Conservation (phyloP, 2,797 vertebrate species). For the Microctenopoma lineatum region DNA sequence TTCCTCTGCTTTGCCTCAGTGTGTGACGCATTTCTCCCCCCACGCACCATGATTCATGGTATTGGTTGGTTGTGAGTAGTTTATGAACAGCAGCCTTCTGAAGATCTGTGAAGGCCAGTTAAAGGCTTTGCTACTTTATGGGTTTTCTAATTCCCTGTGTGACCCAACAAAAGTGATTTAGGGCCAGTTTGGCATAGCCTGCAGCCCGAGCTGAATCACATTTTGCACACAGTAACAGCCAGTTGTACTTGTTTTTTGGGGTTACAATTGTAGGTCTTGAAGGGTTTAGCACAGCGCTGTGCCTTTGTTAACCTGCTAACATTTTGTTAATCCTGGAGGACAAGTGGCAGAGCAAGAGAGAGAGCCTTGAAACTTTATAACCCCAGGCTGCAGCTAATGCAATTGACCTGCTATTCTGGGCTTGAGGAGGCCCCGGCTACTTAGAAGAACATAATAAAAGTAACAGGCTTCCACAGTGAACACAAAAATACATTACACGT, state of each 20-base stretch:
- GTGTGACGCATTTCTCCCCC: conserved; percentile 57
- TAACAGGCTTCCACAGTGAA: conserved; percentile 69
- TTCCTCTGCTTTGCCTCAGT: conserved; percentile 7
- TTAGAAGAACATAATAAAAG: conserved; percentile 83
- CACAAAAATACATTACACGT: conserved; percentile 3
- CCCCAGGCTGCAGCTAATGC: conserved; percentile 76
- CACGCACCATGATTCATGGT: conserved; percentile 48
- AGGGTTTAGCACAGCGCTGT: conserved; percentile 21
- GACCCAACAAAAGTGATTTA: conserved; percentile 61
- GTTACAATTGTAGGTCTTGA: conserved; percentile 15
- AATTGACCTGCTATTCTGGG: conserved; percentile 83
- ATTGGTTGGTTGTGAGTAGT: conserved; percentile 50
- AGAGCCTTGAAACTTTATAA: conserved; percentile 78
- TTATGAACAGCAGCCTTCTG: conserved; percentile 58
- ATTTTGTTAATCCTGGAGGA: conserved; percentile 52
- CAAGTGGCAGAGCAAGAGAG: conserved; percentile 28
- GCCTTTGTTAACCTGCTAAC: conserved; percentile 56
- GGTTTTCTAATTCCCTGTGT: conserved; percentile 75
- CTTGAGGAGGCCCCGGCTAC: conserved; percentile 72
- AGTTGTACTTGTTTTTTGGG: conserved; percentile 22
- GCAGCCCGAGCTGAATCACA: conserved; percentile 44
- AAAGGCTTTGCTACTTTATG: conserved; percentile 54
- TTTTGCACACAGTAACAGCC: conserved; percentile 13
- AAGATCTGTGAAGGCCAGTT: conserved; percentile 50
- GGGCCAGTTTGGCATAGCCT: conserved; percentile 45